phyloP scores from a whole-genome alignment of 2,113 vertebrate species.

The Percina caprodes region DNA sequence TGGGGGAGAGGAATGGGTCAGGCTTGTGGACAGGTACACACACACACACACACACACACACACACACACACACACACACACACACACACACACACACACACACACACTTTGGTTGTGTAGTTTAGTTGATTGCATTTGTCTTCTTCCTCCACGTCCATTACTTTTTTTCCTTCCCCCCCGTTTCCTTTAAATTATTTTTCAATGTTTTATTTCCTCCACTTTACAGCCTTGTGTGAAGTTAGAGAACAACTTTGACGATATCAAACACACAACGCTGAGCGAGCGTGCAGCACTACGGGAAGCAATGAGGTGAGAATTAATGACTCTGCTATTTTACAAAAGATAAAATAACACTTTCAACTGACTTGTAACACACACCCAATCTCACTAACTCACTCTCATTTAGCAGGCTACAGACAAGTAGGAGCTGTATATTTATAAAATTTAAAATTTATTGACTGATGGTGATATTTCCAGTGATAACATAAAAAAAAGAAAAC shows the following conservation, averaged over 20 bases:
- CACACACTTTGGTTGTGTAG: not conserved
- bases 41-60: not conserved
- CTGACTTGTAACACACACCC: not conserved
- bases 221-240: slow-evolving; percentile 87
- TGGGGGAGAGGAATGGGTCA: too few relatives aligned
- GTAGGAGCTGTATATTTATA: not conserved
- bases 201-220: not conserved
- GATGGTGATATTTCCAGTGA: not conserved
- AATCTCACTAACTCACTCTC: not conserved
- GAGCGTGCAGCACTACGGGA: slow-evolving; percentile 93
- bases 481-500: not conserved
- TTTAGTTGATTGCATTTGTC: not conserved
- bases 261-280: slow-evolving; percentile 92
- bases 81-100: not conserved
- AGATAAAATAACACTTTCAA: not conserved
- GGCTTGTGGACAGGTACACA: too few relatives aligned
- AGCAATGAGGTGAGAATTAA: slow-evolving; percentile 91
- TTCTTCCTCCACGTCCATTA: not conserved
- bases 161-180: not conserved
- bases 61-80: not conserved
- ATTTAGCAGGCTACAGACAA: not conserved
- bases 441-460: not conserved
- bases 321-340: not conserved
- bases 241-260: slow-evolving; percentile 98
- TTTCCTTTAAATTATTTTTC: not conserved